Evolutionary conservation across 2,888 invertebrate genomes (phyloP).

Genomic region (Drosophila multiciliata): DNA sequence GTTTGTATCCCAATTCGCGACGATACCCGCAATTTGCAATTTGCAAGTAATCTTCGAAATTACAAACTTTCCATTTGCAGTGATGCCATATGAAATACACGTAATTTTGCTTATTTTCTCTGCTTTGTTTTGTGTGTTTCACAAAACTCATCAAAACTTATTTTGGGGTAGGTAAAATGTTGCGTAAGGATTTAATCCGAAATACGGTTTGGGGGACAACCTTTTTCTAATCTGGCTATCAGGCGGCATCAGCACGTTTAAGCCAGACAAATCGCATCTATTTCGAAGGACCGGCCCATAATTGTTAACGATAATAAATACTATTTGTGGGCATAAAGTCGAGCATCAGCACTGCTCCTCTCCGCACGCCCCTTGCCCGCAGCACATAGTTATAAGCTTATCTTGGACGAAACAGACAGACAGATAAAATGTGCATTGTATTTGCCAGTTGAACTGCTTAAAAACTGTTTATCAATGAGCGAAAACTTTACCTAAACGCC

Average conservation of each 20-base stretch:
- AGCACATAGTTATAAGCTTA: conserved; percentile 13
- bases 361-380: background rate
- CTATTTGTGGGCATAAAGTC: conserved; percentile 22
- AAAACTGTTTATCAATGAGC: conserved; percentile 57
- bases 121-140: conserved; percentile 1
- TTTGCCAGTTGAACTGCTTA: conserved; percentile 19
- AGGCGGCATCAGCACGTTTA: conserved; percentile 43
- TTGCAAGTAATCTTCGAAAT: conserved; percentile 51
- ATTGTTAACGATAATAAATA: conserved; percentile 67
- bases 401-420: conserved; percentile 35
- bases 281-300: conserved; percentile 38
- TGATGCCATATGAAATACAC: conserved; percentile 21
- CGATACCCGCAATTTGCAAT: conserved; percentile 45
- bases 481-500: conserved; percentile 66
- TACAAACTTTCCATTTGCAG: conserved; percentile 33
- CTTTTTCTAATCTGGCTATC: conserved; percentile 42
- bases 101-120: conserved; percentile 2
- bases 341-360: background rate
- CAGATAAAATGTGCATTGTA: conserved; percentile 28
- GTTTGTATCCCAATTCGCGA: conserved; percentile 20
- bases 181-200: conserved; percentile 15
- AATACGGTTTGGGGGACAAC: conserved; percentile 14
- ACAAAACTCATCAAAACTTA: conserved; percentile 39
- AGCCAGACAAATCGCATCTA: conserved; percentile 54
- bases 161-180: conserved; percentile 12